Evolutionary conservation across 2,113 vertebrate genomes (phyloP).

Genomic region (Anolis carolinensis): DNA sequence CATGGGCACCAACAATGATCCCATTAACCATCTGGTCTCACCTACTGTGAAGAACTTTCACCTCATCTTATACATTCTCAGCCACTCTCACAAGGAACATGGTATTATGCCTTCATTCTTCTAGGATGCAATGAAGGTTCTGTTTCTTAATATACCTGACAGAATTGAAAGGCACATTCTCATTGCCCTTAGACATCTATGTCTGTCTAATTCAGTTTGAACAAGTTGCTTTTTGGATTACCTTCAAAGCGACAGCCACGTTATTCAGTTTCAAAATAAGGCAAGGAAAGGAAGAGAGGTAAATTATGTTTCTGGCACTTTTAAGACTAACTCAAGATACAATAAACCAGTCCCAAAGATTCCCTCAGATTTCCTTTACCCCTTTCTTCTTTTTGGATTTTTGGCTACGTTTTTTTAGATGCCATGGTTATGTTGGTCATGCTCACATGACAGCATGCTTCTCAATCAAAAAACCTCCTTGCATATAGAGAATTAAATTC

Average conservation of each 20-base stretch:
- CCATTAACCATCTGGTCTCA: background rate
- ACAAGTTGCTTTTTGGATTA: too few relatives aligned
- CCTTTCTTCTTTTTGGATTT: too few relatives aligned
- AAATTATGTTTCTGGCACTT: too few relatives aligned
- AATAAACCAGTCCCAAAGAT: too few relatives aligned
- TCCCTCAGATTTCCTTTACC: too few relatives aligned
- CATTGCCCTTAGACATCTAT: background rate
- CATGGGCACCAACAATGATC: background rate
- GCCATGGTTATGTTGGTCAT: background rate
- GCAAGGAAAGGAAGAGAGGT: too few relatives aligned
- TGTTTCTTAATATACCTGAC: background rate
- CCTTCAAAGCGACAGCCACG: too few relatives aligned
- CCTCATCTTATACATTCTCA: background rate
- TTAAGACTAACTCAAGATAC: too few relatives aligned
- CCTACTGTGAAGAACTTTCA: background rate
- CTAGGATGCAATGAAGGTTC: too few relatives aligned
- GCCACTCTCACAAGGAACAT: background rate
- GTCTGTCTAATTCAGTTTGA: background rate
- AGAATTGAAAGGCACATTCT: background rate
- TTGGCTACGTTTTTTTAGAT: too few relatives aligned
- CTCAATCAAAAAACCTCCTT: background rate
- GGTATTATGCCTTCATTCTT: too few relatives aligned
- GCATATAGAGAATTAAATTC: background rate
- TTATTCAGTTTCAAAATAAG: too few relatives aligned
- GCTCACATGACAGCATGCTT: background rate